A percentile compares a stretch with the other conserved stretches of the same genome.
Conservation (phyloP, 2,113 vertebrate genomes). For the human region DNA sequence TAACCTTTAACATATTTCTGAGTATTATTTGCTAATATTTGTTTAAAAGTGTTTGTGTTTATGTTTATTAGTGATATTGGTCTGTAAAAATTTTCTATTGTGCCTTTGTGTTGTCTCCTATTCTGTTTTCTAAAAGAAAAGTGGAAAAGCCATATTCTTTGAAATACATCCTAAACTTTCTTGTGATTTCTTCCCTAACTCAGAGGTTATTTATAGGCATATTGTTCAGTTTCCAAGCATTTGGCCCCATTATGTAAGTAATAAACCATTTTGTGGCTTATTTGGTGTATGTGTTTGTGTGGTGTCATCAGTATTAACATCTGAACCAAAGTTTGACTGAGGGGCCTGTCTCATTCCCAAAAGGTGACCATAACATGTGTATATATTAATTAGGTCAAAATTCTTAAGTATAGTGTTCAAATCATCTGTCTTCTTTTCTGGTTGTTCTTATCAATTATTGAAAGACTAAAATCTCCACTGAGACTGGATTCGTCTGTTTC, state of each 20-base stretch:
- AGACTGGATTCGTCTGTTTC: not conserved
- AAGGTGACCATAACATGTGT: not conserved
- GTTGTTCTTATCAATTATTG: not conserved
- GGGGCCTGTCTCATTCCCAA: not conserved
- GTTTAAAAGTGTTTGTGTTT: not conserved
- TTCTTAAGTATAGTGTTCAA: not conserved
- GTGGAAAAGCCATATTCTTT: not conserved
- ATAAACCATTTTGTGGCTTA: not conserved
- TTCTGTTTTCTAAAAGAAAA: slow-evolving; percentile 2
- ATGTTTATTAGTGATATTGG: not conserved
- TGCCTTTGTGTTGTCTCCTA: not conserved
- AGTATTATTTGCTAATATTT: not conserved
- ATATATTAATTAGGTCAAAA: not conserved
- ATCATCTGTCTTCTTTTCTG: not conserved
- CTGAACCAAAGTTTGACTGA: not conserved
- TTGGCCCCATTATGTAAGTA: not conserved
- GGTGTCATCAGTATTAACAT: not conserved
- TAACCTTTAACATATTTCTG: not conserved
- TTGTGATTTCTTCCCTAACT: not conserved
- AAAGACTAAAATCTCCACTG: not conserved
- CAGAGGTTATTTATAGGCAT: not conserved
- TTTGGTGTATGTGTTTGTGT: not conserved
- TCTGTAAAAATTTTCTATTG: not conserved
- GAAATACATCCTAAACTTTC: not conserved
- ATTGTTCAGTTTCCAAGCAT: not conserved